These are phyloP conservation scores for Mionectes olivaceus DNA, from an alignment of 2,797 vertebrate species.

Conservation along the genomic window DNA sequence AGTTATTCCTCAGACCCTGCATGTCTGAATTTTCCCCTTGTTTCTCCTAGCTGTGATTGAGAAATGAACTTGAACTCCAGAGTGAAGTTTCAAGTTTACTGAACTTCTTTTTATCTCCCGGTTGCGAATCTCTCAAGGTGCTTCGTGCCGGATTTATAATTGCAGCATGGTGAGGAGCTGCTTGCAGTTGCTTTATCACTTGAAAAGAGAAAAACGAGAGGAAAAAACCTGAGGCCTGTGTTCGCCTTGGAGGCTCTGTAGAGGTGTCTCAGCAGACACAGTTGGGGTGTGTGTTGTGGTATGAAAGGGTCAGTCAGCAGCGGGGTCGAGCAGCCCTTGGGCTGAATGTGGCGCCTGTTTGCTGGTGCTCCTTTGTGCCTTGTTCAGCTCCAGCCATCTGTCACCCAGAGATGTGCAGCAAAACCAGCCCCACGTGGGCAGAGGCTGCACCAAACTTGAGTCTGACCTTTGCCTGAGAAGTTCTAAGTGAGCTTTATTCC, in stretches of 20 bases:
- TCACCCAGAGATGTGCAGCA: background rate
- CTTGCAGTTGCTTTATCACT: background rate
- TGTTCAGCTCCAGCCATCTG: background rate
- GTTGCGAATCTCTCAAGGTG: background rate
- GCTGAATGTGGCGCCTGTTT: background rate
- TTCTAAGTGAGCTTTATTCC: background rate
- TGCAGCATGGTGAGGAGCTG: rapidly evolving
- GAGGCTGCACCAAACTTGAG: background rate
- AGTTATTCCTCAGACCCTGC: background rate
- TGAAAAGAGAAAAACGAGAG: background rate
- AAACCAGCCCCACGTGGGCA: rapidly evolving
- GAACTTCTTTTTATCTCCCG: background rate
- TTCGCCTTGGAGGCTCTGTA: background rate
- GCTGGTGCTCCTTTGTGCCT: conserved; percentile 31
- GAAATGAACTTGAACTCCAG: background rate
- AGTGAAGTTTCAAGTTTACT: background rate
- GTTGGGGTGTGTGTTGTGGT: rapidly evolving
- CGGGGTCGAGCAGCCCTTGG: background rate
- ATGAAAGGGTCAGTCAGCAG: background rate
- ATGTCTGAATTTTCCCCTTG: background rate
- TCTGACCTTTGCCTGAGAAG: background rate
- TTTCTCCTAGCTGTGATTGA: background rate
- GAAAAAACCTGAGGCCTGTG: background rate
- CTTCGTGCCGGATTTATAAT: background rate
- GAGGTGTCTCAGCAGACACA: background rate